Percentiles rank a stretch among this genome's conserved stretches.
phyloP scores from a whole-genome alignment of 2,888 invertebrate genomes.

The Cabera pusaria region DNA sequence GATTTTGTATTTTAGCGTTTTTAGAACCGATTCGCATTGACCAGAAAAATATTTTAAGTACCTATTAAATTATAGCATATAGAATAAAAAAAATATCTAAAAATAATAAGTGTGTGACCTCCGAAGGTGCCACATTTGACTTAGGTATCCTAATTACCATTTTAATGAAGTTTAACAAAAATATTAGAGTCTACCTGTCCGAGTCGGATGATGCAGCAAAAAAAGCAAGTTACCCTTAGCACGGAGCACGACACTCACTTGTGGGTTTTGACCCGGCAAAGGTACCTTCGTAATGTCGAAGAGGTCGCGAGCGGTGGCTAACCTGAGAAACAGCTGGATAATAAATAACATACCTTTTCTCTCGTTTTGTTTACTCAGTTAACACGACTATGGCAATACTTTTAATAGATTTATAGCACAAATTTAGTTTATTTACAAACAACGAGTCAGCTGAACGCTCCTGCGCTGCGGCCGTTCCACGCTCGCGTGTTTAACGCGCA shows the following conservation, averaged over 20 bases:
- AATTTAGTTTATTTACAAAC: constrained; percentile 18
- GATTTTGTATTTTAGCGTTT: no score
- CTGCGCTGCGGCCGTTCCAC: constrained; percentile 37
- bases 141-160: constrained; percentile 29
- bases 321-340: constrained; percentile 6
- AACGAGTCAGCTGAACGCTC: constrained; percentile 8
- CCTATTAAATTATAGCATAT: no score
- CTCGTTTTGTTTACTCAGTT: constrained; percentile 5
- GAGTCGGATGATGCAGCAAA: constrained; percentile 1
- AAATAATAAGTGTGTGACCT: constrained; percentile 16
- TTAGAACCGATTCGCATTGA: no score
- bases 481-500: constrained; percentile 55
- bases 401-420: background rate
- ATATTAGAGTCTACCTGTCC: background rate
- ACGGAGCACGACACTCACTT: constrained; percentile 4
- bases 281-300: constrained; percentile 4
- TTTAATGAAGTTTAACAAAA: constrained; percentile 2
- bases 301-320: constrained; percentile 7
- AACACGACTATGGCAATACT: background rate
- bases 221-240: constrained; percentile 4
- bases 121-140: constrained; percentile 37
- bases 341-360: constrained; percentile 7
- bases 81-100: no score
- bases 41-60: no score
- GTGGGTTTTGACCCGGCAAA: constrained; percentile 2